Conservation (phyloP, 2,888 invertebrate species). For the Ennomos erosarius region DNA sequence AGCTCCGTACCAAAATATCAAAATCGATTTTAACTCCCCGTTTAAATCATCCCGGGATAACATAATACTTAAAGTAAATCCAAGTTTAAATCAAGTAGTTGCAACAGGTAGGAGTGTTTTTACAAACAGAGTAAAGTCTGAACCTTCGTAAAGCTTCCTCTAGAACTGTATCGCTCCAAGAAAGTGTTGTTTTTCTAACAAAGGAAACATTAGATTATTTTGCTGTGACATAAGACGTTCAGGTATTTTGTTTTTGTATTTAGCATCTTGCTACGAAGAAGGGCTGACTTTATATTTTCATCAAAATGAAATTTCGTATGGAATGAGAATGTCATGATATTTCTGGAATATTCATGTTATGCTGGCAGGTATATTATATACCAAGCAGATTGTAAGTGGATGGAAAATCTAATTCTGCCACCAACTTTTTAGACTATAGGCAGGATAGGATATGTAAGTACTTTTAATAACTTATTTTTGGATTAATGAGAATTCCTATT, state of each 20-base stretch:
- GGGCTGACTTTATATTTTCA: slow-evolving; percentile 27
- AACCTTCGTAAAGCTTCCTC: neutral
- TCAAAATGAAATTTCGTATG: slow-evolving; percentile 28
- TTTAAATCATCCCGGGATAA: slow-evolving; percentile 27
- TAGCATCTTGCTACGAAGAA: slow-evolving; percentile 13
- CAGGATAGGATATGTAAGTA: neutral
- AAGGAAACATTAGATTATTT: neutral
- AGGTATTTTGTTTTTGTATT: slow-evolving; percentile 2
- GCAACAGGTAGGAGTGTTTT: slow-evolving; percentile 31
- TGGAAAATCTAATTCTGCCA: slow-evolving; percentile 21
- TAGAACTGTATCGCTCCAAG: slow-evolving; percentile 5
- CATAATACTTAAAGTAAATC: slow-evolving; percentile 23
- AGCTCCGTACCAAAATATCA: slow-evolving; percentile 3
- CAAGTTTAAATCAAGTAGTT: slow-evolving; percentile 26
- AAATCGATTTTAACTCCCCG: slow-evolving; percentile 10
- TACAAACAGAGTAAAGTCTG: slow-evolving; percentile 31
- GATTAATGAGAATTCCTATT: no score
- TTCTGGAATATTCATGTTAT: slow-evolving; percentile 28
- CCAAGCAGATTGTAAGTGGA: slow-evolving; percentile 21
- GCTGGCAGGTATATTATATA: slow-evolving; percentile 5
- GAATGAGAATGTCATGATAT: slow-evolving; percentile 24
- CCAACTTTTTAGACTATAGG: neutral
- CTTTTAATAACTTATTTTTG: no score
- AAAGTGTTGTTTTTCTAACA: neutral
- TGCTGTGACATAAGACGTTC: slow-evolving; percentile 9